Percentiles rank a stretch among this genome's conserved stretches.
phyloP scores from a whole-genome alignment of 2,113 vertebrate genomes.

The Seriola rivoliana region DNA sequence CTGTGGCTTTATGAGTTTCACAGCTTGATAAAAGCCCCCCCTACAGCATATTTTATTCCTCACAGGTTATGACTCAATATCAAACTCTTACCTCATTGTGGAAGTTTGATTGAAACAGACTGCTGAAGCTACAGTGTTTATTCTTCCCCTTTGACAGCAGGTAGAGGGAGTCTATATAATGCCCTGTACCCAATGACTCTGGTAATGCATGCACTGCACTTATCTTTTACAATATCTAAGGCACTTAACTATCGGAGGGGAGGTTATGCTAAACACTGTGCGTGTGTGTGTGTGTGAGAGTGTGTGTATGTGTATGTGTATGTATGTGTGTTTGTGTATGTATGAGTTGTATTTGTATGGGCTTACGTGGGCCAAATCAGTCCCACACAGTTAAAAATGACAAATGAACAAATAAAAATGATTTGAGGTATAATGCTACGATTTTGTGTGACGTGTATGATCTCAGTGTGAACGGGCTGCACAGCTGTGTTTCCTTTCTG shows the following conservation, averaged over 20 bases:
- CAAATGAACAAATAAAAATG: slow-evolving; percentile 70
- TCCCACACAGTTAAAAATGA: slow-evolving; percentile 49
- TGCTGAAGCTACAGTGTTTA: slow-evolving; percentile 14
- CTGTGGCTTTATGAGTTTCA: slow-evolving; percentile 3
- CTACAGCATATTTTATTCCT: slow-evolving; percentile 8
- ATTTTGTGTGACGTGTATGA: slow-evolving; percentile 49
- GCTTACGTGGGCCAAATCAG: slow-evolving; percentile 47
- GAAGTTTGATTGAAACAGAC: slow-evolving; percentile 1
- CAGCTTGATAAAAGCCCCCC: slow-evolving; percentile 6
- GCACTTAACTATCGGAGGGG: slow-evolving; percentile 53
- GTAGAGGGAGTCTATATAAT: slow-evolving; percentile 27
- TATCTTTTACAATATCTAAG: slow-evolving; percentile 60
- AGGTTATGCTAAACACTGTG: slow-evolving; percentile 42
- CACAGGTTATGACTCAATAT: slow-evolving; percentile 7
- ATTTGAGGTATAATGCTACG: slow-evolving; percentile 58
- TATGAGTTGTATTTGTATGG: slow-evolving; percentile 64
- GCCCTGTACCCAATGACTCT: slow-evolving; percentile 27
- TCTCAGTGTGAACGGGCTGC: slow-evolving; percentile 9
- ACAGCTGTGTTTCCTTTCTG: slow-evolving; percentile 3
- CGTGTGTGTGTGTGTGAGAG: slow-evolving; percentile 9
- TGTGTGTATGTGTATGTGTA: not conserved
- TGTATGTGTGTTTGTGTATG: slow-evolving; percentile 25
- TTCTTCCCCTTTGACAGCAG: slow-evolving; percentile 26
- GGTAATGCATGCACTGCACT: slow-evolving; percentile 60
- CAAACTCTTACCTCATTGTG: slow-evolving; percentile 18